Conservation (phyloP, 2,113 vertebrate species). For the Antechinus stuartii region DNA sequence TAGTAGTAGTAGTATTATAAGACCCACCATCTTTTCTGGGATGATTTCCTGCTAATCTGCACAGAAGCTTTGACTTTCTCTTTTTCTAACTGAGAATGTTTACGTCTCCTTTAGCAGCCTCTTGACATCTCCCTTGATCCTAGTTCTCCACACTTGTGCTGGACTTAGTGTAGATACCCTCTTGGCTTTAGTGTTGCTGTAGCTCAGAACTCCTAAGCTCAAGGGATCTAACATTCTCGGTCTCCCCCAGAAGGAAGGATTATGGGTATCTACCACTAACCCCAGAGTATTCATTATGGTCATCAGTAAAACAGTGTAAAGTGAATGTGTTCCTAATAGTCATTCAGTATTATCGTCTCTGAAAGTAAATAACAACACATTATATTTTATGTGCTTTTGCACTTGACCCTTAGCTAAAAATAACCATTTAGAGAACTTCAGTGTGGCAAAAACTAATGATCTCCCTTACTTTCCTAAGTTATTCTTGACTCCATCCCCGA, state of each 20-base stretch:
- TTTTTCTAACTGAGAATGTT: neutral
- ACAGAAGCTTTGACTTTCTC: neutral
- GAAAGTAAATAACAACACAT: neutral
- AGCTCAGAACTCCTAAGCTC: neutral
- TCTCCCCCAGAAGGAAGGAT: neutral
- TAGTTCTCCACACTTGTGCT: neutral
- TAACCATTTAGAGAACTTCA: neutral
- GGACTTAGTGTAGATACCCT: neutral
- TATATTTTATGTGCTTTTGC: conserved; percentile 3
- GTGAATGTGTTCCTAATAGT: neutral
- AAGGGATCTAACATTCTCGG: neutral
- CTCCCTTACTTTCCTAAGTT: neutral
- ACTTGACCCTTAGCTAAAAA: conserved; percentile 17
- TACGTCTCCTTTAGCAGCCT: neutral
- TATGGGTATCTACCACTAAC: neutral
- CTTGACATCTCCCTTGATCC: neutral
- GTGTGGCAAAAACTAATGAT: neutral
- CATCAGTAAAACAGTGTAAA: conserved; percentile 2
- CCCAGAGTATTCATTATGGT: neutral
- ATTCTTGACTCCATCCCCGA: neutral
- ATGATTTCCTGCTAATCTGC: neutral
- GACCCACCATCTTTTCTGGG: neutral
- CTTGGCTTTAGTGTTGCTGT: neutral
- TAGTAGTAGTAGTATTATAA: neutral
- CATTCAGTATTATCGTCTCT: conserved; percentile 9